Evolutionary conservation across 2,888 invertebrate species (phyloP).

Genomic region (Physocephala rufipes): DNA sequence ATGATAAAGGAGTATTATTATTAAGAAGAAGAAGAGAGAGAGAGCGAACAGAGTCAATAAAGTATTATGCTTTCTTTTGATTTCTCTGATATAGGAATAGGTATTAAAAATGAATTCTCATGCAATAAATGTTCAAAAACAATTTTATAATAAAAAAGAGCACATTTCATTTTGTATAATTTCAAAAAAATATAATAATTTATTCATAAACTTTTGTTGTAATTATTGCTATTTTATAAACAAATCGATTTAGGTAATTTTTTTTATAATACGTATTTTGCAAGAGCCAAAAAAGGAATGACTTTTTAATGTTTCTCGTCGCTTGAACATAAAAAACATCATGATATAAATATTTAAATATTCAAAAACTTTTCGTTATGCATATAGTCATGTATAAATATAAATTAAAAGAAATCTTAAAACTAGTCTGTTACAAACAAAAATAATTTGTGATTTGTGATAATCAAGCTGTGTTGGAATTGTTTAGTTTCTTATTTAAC

Average conservation of each 20-base stretch:
- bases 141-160: constrained; percentile 26
- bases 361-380: background rate
- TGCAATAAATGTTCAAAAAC: background rate
- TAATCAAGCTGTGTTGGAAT: constrained; percentile 44
- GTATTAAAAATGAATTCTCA: background rate
- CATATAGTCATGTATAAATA: background rate
- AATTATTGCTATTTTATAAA: no score
- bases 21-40: background rate
- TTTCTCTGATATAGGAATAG: background rate
- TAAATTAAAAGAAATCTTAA: constrained; percentile 8
- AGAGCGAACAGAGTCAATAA: background rate
- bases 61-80: background rate
- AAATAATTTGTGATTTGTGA: constrained; percentile 2
- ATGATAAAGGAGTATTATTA: background rate
- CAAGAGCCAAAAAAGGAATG: no score
- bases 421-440: background rate
- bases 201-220: constrained; percentile 33
- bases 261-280: background rate
- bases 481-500: constrained; percentile 57
- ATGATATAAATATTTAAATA: no score
- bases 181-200: constrained; percentile 41
- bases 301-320: no score
- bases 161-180: constrained; percentile 41
- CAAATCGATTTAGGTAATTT: no score
- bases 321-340: no score